Evolutionary conservation across 2,797 vertebrate species (phyloP), one percentile per base, ranked within the genome.

Genomic region (Psittacula derbiana): DNA sequence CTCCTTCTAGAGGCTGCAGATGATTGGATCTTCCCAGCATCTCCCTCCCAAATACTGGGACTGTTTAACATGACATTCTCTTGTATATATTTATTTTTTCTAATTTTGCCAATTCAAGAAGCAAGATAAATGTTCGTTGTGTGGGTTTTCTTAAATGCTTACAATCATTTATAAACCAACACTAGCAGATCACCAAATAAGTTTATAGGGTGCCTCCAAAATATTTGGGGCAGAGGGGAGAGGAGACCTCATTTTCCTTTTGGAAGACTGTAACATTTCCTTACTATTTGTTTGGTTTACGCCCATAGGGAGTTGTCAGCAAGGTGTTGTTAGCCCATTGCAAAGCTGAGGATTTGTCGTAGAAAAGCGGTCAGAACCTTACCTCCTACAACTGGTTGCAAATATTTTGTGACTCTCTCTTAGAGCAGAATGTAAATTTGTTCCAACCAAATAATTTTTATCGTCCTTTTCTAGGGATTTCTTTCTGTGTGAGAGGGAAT

Each of bases 81-180:
- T 31, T 80, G 8, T 69, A 16, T 62, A 11, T 17, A 5, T 41
- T n/a, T 53, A 38, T 33, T 31, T 30, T 69, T 38, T 30, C 28
- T 11, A 31, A 30, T 78, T 36, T 80, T 92, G 30, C 36, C n/a
- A 33, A 80, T 92, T 83, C 38, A 76, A 19, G 27, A 75, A 67
- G 64, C 47, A 91, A 88, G 27, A 27, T 47, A 11, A 47, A n/a
- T 40, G 5, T 36, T 69, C 18, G 43, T 64, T 81, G 15, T 36
- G 3, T 0, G 12, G 2, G 1, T 0, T 2, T 49, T 65, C 62
- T 31, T 16, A 0, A 82, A 64, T 58, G 36, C 55, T 58, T 36
- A 57, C 15, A 25, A 8, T 71, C 9, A 30, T 31, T 85, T 86
- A 33, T 82, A 50, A 91, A 33, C 19, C 21, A 67, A 65, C 12